These are phyloP conservation scores for Coptotermes formosanus DNA, from an alignment of 1,140 invertebrate genomes.

Conservation along the genomic window DNA sequence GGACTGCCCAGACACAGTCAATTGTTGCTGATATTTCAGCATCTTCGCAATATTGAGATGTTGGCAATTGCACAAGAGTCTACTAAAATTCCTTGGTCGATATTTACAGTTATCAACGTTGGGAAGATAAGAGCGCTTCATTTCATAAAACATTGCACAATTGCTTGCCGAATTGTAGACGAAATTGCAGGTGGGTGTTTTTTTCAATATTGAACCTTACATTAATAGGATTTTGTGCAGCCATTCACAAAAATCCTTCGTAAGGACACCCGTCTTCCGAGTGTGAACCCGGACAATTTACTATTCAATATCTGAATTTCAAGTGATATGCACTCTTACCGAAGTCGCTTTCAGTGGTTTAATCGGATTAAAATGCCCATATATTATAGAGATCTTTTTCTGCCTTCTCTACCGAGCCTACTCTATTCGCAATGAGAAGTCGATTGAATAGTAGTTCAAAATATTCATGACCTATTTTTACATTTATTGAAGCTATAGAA, in stretches of 20 bases:
- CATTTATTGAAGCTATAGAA: background rate
- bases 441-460: background rate
- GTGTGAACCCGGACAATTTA: background rate
- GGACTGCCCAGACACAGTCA: background rate
- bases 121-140: background rate
- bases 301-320: background rate
- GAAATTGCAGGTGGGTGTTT: conserved; percentile 33
- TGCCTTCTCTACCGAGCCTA: background rate
- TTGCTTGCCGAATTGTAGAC: background rate
- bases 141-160: too few species aligned
- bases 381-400: background rate
- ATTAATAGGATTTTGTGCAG: conserved; percentile 48
- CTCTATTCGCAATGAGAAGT: background rate
- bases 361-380: background rate
- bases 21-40: background rate
- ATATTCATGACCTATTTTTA: background rate
- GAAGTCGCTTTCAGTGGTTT: background rate
- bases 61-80: conserved; percentile 23
- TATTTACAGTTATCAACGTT: background rate
- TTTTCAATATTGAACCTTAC: conserved; percentile 8
- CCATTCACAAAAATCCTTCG: conserved; percentile 50
- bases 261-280: conserved; percentile 38
- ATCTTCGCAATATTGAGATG: background rate
- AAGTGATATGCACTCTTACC: background rate
- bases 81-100: background rate